Percentiles rank a stretch among this genome's conserved stretches.
Conservation (phyloP, 2,113 vertebrate species). For the Oncorhynchus keta region DNA sequence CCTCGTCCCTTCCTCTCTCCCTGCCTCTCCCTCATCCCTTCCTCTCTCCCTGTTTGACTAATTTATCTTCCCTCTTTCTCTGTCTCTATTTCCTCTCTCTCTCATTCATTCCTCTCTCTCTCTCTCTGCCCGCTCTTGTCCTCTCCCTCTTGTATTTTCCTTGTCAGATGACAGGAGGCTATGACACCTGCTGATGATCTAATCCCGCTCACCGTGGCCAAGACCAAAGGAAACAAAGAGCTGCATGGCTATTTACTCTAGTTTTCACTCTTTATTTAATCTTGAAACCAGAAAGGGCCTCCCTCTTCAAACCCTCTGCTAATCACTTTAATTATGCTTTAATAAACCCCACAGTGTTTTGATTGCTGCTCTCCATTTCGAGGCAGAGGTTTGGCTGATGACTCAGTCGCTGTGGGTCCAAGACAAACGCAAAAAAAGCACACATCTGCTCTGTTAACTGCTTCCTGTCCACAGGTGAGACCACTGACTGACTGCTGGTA, state of each 20-base stretch:
- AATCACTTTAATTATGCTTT: constrained; percentile 44
- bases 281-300: constrained; percentile 15
- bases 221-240: constrained; percentile 41
- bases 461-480: constrained; percentile 4
- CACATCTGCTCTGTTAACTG: constrained; percentile 4
- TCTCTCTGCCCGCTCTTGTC: neutral
- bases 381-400: constrained; percentile 10
- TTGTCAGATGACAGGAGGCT: constrained; percentile 42
- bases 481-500: neutral
- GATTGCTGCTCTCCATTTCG: constrained; percentile 15
- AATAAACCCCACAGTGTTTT: constrained; percentile 29
- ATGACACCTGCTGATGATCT: constrained; percentile 56
- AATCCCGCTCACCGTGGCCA: constrained; percentile 24
- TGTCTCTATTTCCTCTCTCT: neutral
- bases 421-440: neutral
- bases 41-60: no score
- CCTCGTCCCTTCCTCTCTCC: neutral
- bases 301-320: constrained; percentile 23
- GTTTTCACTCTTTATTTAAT: constrained; percentile 35
- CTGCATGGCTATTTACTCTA: constrained; percentile 32
- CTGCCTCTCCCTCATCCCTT: neutral
- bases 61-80: neutral
- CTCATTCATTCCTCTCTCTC: neutral
- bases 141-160: constrained; percentile 28
- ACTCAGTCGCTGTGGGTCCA: constrained; percentile 13